Evolutionary conservation across 1,140 invertebrate species (phyloP), one percentile per base, ranked within the genome.

Genomic region (Drosophila saltans): DNA sequence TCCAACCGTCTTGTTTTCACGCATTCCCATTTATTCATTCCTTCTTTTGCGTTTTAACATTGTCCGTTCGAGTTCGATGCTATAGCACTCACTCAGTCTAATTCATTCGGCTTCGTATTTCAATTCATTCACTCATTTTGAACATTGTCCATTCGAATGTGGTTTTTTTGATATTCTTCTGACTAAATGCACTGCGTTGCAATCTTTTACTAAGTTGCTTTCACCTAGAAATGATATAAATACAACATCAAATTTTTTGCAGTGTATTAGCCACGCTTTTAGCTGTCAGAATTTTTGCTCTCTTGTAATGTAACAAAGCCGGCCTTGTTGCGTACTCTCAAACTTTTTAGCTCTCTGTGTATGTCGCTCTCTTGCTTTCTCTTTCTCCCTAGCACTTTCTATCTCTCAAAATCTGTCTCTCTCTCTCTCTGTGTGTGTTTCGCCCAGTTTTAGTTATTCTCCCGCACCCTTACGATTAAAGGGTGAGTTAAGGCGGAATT

Each of bases 211-310:
- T 16, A 16, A 16, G 0, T 16, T 16, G 16, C 16, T 36, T 70
- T 24, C 67, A 1, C 28, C 4, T 30, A 30, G 1, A 36, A 36
- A 36, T 6, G 3, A 36, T 7, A 36, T 24, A 9, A 26, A 48
- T 52, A 8, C 10, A 8, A 26, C 6, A 9, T 1, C 0, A 0
- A 26, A 26, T 52, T 52, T 52, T 3, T 52, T 26, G 26, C 72
- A 72, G 75, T 78, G 75, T 56, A 26, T 43, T 56, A 71, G 30
- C 36, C 61, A 65, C 52, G 65, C 61, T 66, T 66, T 63, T 43
- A 33, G 2, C 7, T 43, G 61, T 57, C 28, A 24, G 9, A 1
- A 6, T 36, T 16, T 21, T 36, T 8, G 16, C 59, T 41, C 36
- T 61, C 52, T 62, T 33, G 40, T 43, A 61, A 64, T 45, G 24